Evolutionary conservation across 2,113 vertebrate species (phyloP), one percentile per base, ranked within the genome.

Genomic region (Oryzias woworae): DNA sequence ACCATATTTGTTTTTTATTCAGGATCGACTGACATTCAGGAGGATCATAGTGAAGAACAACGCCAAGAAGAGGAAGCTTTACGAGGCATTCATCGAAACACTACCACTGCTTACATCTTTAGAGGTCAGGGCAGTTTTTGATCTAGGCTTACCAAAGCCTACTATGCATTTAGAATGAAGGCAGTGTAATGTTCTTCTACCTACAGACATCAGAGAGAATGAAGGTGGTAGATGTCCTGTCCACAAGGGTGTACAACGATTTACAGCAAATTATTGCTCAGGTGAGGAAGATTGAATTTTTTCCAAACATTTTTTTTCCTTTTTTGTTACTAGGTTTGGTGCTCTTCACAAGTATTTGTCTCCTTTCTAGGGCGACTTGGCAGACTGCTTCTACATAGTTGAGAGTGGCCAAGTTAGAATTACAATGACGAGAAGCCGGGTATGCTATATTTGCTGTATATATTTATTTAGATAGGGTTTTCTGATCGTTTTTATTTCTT

Each of bases 1-100:
- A 36, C 36, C 2, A 8, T 12, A 2, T 12, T 36, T 36, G 2
- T 36, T 36, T 2, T 36, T 36, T 10, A 36, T 72, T 49, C 73
- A 90, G 90, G 90, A 92, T 79, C 88, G 88, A 75, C 76, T 91
- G 71, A 90, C 88, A 48, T 93, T 92, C 80, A 93, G 97, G 90
- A 96, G 97, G 88, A 98, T 99, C 87, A 98, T 99, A 91, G 94
- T 98, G 51, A 99, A 98, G 92, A 99, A 98, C 83, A 98, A 98
- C 80, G 97, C 97, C 83, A 97, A 95, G 93, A 98, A 98, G 88
- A 94, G 95, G 86, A 96, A 85, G 93, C 92, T 97, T 93, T 99
- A 98, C 85, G 97, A 99, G 89, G 95, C 93, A 65, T 99, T 99
- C 86, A 98, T 99, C 62, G 94, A 97, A 87, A 97, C 97, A 6